phyloP scores from a whole-genome alignment of 1,140 invertebrate genomes.

The Drosophila pallidifrons region DNA sequence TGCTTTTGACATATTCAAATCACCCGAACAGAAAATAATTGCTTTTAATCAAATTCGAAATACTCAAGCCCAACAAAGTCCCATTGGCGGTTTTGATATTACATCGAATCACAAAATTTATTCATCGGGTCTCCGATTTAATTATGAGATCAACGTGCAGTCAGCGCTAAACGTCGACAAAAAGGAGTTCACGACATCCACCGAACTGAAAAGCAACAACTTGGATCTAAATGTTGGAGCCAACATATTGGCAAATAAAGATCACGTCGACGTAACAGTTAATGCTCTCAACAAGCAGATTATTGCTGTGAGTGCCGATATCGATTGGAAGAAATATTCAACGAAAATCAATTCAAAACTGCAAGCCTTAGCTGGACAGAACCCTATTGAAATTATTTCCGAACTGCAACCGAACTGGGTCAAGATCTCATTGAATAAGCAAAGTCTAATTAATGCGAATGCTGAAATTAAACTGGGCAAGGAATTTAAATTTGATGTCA shows the following conservation, averaged over 20 bases:
- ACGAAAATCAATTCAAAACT: constrained; percentile 63
- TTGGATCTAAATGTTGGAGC: constrained; percentile 35
- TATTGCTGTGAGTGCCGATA: constrained; percentile 44
- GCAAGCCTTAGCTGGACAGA: constrained; percentile 53
- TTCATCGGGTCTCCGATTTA: constrained; percentile 66
- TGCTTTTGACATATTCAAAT: constrained; percentile 88
- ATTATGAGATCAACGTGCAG: constrained; percentile 61
- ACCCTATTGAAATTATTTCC: constrained; percentile 57
- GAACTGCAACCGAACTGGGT: constrained; percentile 62
- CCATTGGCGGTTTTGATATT: constrained; percentile 66
- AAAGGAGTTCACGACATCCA: constrained; percentile 49
- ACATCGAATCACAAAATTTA: constrained; percentile 48
- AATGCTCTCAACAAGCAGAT: constrained; percentile 70
- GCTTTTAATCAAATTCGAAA: constrained; percentile 62
- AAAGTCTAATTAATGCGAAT: constrained; percentile 86
- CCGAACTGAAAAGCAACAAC: constrained; percentile 46
- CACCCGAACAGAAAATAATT: constrained; percentile 88
- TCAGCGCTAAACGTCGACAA: constrained; percentile 47
- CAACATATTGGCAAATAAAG: constrained; percentile 39
- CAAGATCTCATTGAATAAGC: constrained; percentile 78
- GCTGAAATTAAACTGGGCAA: constrained; percentile 88
- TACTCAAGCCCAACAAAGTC: constrained; percentile 5
- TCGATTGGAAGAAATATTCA: constrained; percentile 57
- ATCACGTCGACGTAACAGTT: constrained; percentile 70
- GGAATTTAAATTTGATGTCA: constrained; percentile 87